phyloP scores from a whole-genome alignment of 2,113 vertebrate species.

The Coptodon bakossiorum region DNA sequence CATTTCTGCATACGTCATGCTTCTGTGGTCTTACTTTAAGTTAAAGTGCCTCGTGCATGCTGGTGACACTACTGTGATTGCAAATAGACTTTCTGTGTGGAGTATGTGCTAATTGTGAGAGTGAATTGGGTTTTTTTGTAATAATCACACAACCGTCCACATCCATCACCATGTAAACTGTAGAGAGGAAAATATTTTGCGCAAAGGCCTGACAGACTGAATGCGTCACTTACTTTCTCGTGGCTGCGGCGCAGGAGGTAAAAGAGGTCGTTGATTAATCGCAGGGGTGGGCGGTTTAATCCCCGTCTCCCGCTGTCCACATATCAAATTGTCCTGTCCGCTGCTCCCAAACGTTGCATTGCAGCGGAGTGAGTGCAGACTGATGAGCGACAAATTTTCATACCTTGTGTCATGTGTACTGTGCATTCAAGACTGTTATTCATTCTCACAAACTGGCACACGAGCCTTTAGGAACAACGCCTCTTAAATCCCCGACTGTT shows the following conservation, averaged over 20 bases:
- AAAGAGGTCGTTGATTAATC: neutral
- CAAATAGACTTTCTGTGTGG: neutral
- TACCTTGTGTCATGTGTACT: neutral
- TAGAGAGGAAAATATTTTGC: neutral
- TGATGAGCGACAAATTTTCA: neutral
- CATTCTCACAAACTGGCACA: neutral
- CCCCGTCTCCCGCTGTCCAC: neutral
- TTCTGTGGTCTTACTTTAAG: neutral
- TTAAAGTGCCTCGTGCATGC: neutral
- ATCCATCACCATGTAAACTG: neutral
- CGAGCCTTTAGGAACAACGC: neutral
- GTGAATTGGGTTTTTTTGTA: neutral
- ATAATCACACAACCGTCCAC: neutral
- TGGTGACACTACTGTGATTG: neutral
- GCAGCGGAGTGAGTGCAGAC: neutral
- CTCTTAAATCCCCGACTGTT: neutral
- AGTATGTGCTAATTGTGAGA: neutral
- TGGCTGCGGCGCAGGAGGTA: neutral
- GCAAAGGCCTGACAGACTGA: neutral
- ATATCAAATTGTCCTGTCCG: neutral
- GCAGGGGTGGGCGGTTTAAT: neutral
- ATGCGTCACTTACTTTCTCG: neutral
- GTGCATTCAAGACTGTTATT: neutral
- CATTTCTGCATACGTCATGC: neutral
- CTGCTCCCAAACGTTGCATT: neutral